Evolutionary conservation across 2,888 invertebrate species (phyloP).

Genomic region (Chromoteleia sp.): DNA sequence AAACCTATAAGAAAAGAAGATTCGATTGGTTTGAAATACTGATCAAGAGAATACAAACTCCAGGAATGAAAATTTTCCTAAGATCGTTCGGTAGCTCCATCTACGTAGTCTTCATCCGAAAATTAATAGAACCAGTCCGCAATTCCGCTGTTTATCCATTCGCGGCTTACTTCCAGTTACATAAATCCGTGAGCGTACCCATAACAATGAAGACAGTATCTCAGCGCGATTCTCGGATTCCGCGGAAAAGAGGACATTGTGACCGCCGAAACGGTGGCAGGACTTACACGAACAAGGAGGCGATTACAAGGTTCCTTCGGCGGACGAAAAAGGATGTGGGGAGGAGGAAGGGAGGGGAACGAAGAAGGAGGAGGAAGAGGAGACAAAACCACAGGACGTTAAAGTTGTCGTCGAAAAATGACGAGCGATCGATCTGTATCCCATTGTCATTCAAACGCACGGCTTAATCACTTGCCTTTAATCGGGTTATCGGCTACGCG

Average conservation of each 20-base stretch:
- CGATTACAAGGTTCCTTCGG: slow-evolving; percentile 31
- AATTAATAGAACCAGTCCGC: slow-evolving; percentile 37
- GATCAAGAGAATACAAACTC: too few species aligned
- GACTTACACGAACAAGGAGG: slow-evolving; percentile 41
- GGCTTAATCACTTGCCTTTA: slow-evolving; percentile 43
- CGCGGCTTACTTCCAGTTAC: slow-evolving; percentile 52
- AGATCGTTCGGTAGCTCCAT: neutral
- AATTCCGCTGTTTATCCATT: slow-evolving; percentile 36
- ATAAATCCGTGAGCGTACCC: slow-evolving; percentile 51
- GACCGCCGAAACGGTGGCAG: slow-evolving; percentile 10
- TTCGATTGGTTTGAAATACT: too few species aligned
- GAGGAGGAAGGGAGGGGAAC: too few species aligned
- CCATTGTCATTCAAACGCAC: slow-evolving; percentile 26
- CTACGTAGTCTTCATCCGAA: slow-evolving; percentile 17
- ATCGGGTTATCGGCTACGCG: slow-evolving; percentile 32
- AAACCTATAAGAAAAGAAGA: too few species aligned
- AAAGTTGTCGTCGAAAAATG: slow-evolving; percentile 18
- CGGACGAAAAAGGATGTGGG: neutral
- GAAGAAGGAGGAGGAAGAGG: too few species aligned
- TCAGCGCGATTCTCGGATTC: slow-evolving; percentile 38
- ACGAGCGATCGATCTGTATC: slow-evolving; percentile 33
- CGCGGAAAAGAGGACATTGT: slow-evolving; percentile 47
- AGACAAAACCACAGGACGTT: too few species aligned
- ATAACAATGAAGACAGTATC: slow-evolving; percentile 55
- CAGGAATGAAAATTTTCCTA: neutral